These are phyloP conservation scores for Dicrurus megarhynchus DNA, from an alignment of 2,113 vertebrate species.

Conservation along the genomic window DNA sequence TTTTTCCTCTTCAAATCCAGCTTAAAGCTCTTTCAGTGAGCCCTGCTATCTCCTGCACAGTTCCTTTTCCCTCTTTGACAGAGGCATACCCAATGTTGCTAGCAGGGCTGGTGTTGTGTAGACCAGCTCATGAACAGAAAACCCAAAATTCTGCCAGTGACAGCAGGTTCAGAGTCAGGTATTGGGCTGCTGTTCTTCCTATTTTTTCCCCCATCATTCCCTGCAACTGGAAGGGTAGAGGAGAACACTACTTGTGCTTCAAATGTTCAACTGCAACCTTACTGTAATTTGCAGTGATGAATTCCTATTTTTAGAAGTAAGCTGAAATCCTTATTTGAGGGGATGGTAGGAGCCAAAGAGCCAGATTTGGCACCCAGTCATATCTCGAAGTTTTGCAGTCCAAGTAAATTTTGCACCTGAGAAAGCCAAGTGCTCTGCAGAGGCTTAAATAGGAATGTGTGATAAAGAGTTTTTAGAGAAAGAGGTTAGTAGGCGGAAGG, in stretches of 20 bases:
- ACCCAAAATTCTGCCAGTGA: not conserved
- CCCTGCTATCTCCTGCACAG: not conserved
- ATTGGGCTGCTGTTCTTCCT: not conserved
- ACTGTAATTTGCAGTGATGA: not conserved
- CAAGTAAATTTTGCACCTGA: slow-evolving; percentile 34
- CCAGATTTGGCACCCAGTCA: not conserved
- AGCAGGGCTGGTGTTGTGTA: not conserved
- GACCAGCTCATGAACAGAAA: not conserved
- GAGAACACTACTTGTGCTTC: not conserved
- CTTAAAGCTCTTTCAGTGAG: not conserved
- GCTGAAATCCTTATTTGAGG: not conserved
- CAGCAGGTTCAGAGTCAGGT: not conserved
- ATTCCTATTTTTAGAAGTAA: not conserved
- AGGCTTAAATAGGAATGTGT: not conserved
- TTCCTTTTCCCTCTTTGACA: not conserved
- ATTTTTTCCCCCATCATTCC: not conserved
- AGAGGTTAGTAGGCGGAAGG: not conserved
- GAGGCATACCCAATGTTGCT: not conserved
- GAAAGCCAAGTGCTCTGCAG: not conserved
- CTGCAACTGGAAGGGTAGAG: not conserved
- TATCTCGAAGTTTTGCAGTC: not conserved
- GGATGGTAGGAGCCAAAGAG: not conserved
- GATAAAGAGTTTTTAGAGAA: not conserved
- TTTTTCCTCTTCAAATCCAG: not conserved
- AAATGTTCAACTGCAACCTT: not conserved